A percentile compares a stretch with the other conserved stretches of the same genome.
phyloP scores from a whole-genome alignment of 2,888 invertebrate species.

The Alentia gelatinosa region DNA sequence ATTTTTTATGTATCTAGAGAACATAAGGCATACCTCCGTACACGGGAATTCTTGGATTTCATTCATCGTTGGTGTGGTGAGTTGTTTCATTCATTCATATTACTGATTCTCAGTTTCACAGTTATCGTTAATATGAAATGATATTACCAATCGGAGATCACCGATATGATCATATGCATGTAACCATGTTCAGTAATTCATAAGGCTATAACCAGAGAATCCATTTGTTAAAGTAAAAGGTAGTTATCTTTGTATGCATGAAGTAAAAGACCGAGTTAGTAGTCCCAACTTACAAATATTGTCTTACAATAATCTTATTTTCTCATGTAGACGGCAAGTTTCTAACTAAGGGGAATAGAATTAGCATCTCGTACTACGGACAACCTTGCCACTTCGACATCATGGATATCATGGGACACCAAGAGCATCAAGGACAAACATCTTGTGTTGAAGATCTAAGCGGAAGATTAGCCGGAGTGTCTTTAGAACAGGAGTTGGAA shows the following conservation, averaged over 20 bases:
- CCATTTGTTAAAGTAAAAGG: too few relatives aligned
- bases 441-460: not conserved
- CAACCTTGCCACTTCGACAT: conserved; percentile 46
- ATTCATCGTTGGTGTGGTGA: conserved; percentile 25
- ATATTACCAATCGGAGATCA: too few relatives aligned
- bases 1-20: not conserved
- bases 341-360: not conserved
- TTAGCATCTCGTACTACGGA: conserved; percentile 9
- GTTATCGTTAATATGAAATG: too few relatives aligned
- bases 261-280: too few relatives aligned
- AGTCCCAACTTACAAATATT: too few relatives aligned
- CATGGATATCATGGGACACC: not conserved
- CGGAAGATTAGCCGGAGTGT: not conserved
- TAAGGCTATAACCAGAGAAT: too few relatives aligned
- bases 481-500: not conserved
- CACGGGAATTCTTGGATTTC: not conserved
- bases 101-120: too few relatives aligned
- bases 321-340: conserved; percentile 21
- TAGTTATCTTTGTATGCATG: too few relatives aligned
- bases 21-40: not conserved
- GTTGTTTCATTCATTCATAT: not conserved
- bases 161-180: too few relatives aligned
- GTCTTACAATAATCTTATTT: too few relatives aligned
- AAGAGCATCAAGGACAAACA: not conserved
- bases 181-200: too few relatives aligned